Percentiles rank a stretch among this genome's conserved stretches.
Evolutionary conservation across 2,113 vertebrate species (phyloP).

Genomic region (Gadus chalcogrammus): DNA sequence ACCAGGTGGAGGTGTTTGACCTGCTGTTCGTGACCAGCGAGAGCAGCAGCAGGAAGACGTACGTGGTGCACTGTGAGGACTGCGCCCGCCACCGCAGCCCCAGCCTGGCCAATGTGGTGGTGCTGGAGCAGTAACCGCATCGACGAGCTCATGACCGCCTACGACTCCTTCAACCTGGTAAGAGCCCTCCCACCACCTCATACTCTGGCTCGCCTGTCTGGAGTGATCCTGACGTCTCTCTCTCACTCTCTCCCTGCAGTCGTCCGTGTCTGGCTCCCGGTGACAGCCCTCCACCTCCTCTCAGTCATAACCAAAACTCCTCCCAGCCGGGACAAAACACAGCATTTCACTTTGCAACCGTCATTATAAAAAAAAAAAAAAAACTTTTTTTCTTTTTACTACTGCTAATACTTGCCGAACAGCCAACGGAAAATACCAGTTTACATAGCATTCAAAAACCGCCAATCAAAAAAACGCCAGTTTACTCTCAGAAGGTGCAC

Average conservation of each 20-base stretch:
- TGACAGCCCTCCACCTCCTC: conserved; percentile 60
- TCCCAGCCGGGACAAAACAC: conserved; percentile 68
- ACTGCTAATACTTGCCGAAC: conserved; percentile 69
- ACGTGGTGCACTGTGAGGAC: conserved; percentile 90
- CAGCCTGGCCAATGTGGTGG: conserved; percentile 78
- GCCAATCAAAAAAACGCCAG: conserved; percentile 64
- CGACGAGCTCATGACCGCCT: conserved; percentile 84
- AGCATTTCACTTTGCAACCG: conserved; percentile 42
- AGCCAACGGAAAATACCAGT: conserved; percentile 72
- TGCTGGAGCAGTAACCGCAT: conserved; percentile 90
- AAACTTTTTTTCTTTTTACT: conserved; percentile 41
- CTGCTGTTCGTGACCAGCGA: conserved; percentile 92
- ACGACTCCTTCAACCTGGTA: conserved; percentile 87
- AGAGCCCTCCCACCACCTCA: conserved; percentile 18
- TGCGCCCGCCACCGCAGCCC: conserved; percentile 79
- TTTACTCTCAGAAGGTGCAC: conserved; percentile 71
- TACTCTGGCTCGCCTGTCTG: too few relatives aligned
- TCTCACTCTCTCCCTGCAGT: conserved; percentile 44
- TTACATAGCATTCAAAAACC: conserved; percentile 62
- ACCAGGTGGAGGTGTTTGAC: conserved; percentile 88
- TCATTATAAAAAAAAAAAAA: too few relatives aligned
- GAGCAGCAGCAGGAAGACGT: conserved; percentile 82
- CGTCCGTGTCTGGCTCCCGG: conserved; percentile 45
- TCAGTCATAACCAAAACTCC: conserved; percentile 83
- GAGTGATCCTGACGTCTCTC: neutral